Base-by-base conservation (phyloP, 2,888 invertebrate genomes). In the Harmothoe impar region DNA sequence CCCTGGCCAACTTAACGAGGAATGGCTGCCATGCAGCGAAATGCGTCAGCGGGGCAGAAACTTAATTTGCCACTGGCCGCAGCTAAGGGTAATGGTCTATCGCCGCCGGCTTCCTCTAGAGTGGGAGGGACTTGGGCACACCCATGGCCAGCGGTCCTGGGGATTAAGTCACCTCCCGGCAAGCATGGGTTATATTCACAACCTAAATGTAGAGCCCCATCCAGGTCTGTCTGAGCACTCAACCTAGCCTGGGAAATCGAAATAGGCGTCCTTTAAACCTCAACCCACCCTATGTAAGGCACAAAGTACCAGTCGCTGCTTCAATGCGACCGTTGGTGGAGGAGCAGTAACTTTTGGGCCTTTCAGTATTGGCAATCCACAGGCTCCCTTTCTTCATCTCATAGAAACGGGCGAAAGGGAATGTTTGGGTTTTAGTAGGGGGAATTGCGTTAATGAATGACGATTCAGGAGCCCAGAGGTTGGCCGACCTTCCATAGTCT, bases 21-120 rank as follows among this genome's bases (percentile, higher is more conserved):
- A n/a, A 29, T 52, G 12, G 54, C 86, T 29, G 20, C 33, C 86
- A 86, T 86, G 86, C 86, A 86, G 51, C n/a, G 54, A 29, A 86
- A 86, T 86, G 86, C 56, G 15, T 52, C 86, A 86, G 54, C 23
- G 54, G 54, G 25, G 86, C 86, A 86, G 86, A 86, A 86, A 86
- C 86, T 86, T 86, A 86, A 86, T 86, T 86, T 86, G 86, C 84
- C 29, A 1, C 52, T 43, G 84, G 15, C 84, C 29, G 31, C 29
- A 72, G 72, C 72, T 43, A 25, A 17, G 33, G 81, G 81, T 20
- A 33, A n/a, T 33, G 43, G 81, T 43, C 43, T n/a, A 33, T 81
- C n/a, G 33, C 81, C 81, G 43, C 0, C 5, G 33, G 81, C 35
- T 35, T 33, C 81, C 20, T 43, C 33, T 81, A 81, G 35, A 35